Percentiles rank a stretch among this genome's conserved stretches.
Conservation (phyloP, 2,888 invertebrate genomes). For the Proisotoma minuta region DNA sequence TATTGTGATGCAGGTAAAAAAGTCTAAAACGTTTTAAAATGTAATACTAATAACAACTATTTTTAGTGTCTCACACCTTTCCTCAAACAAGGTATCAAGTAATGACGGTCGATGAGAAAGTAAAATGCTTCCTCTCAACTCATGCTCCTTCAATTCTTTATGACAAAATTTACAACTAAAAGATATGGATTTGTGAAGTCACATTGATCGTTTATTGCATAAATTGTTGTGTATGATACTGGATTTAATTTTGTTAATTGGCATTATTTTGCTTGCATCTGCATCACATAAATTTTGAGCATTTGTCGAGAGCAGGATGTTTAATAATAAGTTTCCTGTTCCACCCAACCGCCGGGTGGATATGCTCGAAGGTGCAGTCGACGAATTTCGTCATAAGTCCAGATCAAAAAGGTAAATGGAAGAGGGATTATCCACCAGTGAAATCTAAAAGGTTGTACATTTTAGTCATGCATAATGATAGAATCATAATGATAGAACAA, state of each 20-base stretch:
- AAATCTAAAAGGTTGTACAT: conserved; percentile 52
- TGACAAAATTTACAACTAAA: conserved; percentile 63
- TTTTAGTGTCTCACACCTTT: conserved; percentile 74
- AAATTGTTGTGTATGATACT: too few relatives aligned
- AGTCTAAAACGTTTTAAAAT: neutral
- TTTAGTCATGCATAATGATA: too few relatives aligned
- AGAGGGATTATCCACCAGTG: conserved; percentile 58
- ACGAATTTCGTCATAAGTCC: conserved; percentile 57
- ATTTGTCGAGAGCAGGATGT: too few relatives aligned
- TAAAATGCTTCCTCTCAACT: conserved; percentile 73
- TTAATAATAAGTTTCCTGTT: neutral
- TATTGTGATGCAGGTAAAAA: conserved; percentile 50
- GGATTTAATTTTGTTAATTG: too few relatives aligned
- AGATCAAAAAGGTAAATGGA: conserved; percentile 57
- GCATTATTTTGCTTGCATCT: too few relatives aligned
- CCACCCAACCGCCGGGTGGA: conserved; percentile 52
- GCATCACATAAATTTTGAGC: too few relatives aligned
- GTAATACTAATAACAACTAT: conserved; percentile 52
- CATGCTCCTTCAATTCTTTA: conserved; percentile 76
- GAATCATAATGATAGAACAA: too few relatives aligned
- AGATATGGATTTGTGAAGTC: too few relatives aligned
- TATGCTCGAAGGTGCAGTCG: conserved; percentile 53
- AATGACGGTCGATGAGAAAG: conserved; percentile 69
- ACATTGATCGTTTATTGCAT: too few relatives aligned
- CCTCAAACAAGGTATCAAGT: conserved; percentile 79